A percentile compares a stretch with the other conserved stretches of the same genome.
phyloP scores from a whole-genome alignment of 2,888 invertebrate genomes.

The Hydriomena furcata region DNA sequence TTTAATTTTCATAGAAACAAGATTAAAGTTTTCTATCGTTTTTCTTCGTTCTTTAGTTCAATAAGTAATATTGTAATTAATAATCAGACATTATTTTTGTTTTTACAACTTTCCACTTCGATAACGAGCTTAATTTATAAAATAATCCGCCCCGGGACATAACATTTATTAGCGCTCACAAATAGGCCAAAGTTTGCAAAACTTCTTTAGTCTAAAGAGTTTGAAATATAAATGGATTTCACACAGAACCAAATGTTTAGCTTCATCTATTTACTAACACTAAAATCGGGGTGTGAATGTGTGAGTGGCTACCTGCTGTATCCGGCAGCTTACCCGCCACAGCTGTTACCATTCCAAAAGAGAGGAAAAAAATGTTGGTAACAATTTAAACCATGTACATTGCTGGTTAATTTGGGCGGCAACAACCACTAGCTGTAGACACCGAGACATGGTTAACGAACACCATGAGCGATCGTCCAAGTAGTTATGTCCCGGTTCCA shows the following conservation, averaged over 20 bases:
- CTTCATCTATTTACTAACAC: conserved; percentile 50
- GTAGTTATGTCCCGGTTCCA: conserved; percentile 43
- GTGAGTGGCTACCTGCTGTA: conserved; percentile 76
- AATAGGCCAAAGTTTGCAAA: conserved; percentile 26
- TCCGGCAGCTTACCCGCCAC: conserved; percentile 67
- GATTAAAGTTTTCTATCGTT: conserved; percentile 9
- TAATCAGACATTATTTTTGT: conserved; percentile 15
- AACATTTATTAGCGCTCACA: conserved; percentile 24
- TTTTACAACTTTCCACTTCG: conserved; percentile 23
- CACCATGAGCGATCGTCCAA: conserved; percentile 16
- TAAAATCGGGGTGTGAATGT: conserved; percentile 55
- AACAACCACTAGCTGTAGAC: conserved; percentile 36
- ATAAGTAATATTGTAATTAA: conserved; percentile 22
- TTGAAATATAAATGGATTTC: conserved; percentile 15
- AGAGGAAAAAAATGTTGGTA: conserved; percentile 56
- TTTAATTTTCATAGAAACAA: conserved; percentile 7
- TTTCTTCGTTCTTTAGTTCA: conserved; percentile 17
- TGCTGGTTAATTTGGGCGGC: conserved; percentile 45
- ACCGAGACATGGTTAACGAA: conserved; percentile 32
- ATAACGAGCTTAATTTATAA: conserved; percentile 21
- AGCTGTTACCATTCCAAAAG: conserved; percentile 63
- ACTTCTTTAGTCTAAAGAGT: conserved; percentile 24
- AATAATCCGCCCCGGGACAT: conserved; percentile 19
- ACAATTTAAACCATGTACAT: conserved; percentile 63
- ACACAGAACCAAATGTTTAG: conserved; percentile 38